Evolutionary conservation across 2,888 invertebrate species (phyloP), one percentile per base, ranked within the genome.

Genomic region (Scelioninae gen. 2): DNA sequence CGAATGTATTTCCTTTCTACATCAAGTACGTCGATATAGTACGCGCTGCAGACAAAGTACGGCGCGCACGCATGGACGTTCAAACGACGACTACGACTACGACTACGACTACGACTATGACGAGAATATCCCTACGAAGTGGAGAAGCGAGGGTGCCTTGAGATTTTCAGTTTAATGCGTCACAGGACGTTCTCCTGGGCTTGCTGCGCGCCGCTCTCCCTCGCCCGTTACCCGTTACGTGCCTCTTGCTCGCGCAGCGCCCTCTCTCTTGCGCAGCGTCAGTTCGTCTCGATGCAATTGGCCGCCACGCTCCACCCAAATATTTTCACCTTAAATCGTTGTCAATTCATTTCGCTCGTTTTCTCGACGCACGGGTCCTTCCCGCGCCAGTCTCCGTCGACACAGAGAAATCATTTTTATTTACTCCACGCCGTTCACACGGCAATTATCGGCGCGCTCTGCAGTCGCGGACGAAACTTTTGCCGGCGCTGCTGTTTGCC

Each of bases 151-250:
- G 83, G 83, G 82, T 81, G 81, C 82, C 82, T 82, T 83, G 82
- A 82, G 82, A 83, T 83, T 83, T 82, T 82, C 81, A 83, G 81
- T 83, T 83, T 82, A 83, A 82, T 81, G 82, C 82, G 81, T 83
- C 81, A 81, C 81, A 82, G 82, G 81, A 82, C 79, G 81, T 81
- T 81, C 81, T 80, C 82, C 82, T 80, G 80, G 80, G 79, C 79
- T 79, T 78, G 80, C 79, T 78, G 81, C 79, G 81, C 79, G 78
- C 45, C 71, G 63, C 50, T 63, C 72, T 69, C 73, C 68, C 75
- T 61, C 72, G 63, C 68, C 63, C 63, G 50, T 48, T 57, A 22
- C 68, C 63, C 63, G 50, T 48, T 57, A 22, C 43, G 15, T 41
- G 25, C 31, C 46, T 58, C 67, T 53, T 39, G 35, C 69, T 53